Evolutionary conservation across 2,888 invertebrate species (phyloP), one percentile per base, ranked within the genome.

Genomic region (Synergus umbraculus): DNA sequence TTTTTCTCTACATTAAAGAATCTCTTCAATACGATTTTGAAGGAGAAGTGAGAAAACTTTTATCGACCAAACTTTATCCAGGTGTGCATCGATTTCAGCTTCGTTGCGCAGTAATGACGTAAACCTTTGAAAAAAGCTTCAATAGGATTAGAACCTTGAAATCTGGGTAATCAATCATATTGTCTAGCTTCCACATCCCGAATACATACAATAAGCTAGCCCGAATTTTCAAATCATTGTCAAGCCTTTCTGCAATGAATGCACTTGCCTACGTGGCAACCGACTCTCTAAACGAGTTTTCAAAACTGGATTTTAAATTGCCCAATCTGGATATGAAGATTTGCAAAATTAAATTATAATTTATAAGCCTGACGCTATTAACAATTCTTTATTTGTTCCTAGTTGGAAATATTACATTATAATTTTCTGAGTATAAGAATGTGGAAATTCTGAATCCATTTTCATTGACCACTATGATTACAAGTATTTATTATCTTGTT

Each of bases 41-140:
- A 22, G 10, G 22, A 60, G 18, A 18, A 22, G 22, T 60, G 46
- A 46, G 43, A 46, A 46, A 22, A 22, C 22, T 13, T 69, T 22
- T 46, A 37, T 69, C 37, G 69, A 69, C 49, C 29, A 49, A 69
- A 49, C 49, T 46, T 44, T 65, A 43, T 69, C 29, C 29, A 49
- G 13, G 18, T 8, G 29, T 15, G 7, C 29, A 46, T 69, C 46
- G 15, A 69, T 29, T 69, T 15, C 29, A 12, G 10, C 12, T 18
- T 3, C 7, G 67, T 8, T 37, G 12, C 10, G 54, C n/a, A 73
- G 49, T 54, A 37, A 73, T 73, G 29, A 73, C 54, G 69, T 49
- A 73, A 37, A n/a, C 15, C 29, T 49, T 54, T 9, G 4, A 54
- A 37, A 54, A 73, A 37, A 73, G n/a, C 73, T 73, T 73, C 9